Evolutionary conservation across 2,113 vertebrate species (phyloP), one percentile per base, ranked within the genome.

Genomic region (Suncus etruscus): DNA sequence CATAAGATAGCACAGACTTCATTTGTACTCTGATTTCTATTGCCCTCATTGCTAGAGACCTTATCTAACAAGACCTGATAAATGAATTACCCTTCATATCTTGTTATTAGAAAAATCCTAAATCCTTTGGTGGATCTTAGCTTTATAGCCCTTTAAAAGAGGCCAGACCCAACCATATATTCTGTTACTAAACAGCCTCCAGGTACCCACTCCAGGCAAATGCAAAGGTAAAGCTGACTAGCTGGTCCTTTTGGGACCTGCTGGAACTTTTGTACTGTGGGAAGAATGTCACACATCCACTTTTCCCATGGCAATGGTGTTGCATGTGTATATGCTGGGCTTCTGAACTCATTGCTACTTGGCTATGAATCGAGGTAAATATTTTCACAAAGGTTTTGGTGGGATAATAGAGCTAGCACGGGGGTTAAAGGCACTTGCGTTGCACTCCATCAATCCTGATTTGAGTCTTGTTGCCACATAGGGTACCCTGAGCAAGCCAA

Each of bases 21-120:
- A 51, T 22, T 58, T 63, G 54, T 77, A 24, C 25, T 77, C 73
- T 70, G 45, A 83, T 83, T 94, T 81, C 65, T 63, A 85, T 81
- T 66, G 50, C 31, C n/a, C 75, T 91, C 50, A 88, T 24, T 70
- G 75, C 54, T 51, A 89, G 75, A 70, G 45, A 84, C 22, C 45
- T 95, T 92, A 92, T 61, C 74, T 87, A 89, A 72, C 77, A 72
- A 94, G 47, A 24, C 65, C 77, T 77, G 32, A 54, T 74, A 80
- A 84, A 91, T 82, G 47, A 81, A 85, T 92, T 61, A 86, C 29
- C 29, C 47, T 81, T 89, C 70, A 72, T 72, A 83, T 81, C 86
- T 65, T 92, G 83, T 81, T 61, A 50, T 83, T 86, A 79, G 15
- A 72, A 51, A 90, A 86, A 93, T 82, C 86, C 93, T 61, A 88